Evolutionary conservation across 1,140 invertebrate species (phyloP).

Genomic region (Solenopsis invicta): DNA sequence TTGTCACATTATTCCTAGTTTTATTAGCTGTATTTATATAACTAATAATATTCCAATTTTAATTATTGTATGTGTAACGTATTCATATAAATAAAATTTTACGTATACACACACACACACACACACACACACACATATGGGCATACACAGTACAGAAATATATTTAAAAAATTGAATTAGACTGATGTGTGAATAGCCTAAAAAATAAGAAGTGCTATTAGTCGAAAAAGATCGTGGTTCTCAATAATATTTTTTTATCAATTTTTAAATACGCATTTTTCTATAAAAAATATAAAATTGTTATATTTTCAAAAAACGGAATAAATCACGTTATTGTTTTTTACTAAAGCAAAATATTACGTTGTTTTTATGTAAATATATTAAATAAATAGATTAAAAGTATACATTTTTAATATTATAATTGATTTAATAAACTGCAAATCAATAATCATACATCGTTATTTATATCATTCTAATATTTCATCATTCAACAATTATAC

Average conservation of each 20-base stretch:
- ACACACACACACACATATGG: not conserved
- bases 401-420: not conserved
- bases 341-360: not conserved
- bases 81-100: constrained; percentile 11
- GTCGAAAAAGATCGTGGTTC: too few relatives aligned
- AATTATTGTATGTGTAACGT: not conserved
- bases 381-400: not conserved
- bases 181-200: too few relatives aligned
- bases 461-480: constrained; percentile 3
- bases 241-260: too few relatives aligned
- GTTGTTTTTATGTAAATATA: not conserved
- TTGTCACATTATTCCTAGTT: not conserved
- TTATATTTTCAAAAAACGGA: not conserved
- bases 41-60: not conserved
- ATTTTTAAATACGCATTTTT: too few relatives aligned
- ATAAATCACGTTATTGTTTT: not conserved
- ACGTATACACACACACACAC: not conserved
- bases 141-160: not conserved
- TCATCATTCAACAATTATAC: not conserved
- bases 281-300: constrained; percentile 9
- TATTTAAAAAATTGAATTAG: too few relatives aligned
- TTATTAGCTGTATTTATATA: not conserved
- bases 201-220: too few relatives aligned
- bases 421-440: not conserved
- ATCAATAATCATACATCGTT: not conserved